Evolutionary conservation across 2,113 vertebrate genomes (phyloP), one percentile per base, ranked within the genome.

Genomic region (Odontophorus gujanensis): DNA sequence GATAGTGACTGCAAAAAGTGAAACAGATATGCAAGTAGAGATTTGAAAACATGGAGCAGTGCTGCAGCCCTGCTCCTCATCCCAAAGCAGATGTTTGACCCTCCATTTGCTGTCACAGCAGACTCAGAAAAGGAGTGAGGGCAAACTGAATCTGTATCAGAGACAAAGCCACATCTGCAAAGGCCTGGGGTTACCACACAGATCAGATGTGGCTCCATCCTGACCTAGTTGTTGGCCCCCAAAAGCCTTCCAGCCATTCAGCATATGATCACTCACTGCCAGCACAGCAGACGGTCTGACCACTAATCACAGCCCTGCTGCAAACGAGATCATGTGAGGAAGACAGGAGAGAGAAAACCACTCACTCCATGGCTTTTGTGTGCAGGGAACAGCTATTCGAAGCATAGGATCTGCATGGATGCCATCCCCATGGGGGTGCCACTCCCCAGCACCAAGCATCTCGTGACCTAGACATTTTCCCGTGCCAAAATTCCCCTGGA

Each of bases 181-280:
- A 69, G 73, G 80, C 90, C 36, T 0, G 0, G 81, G 50, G 76
- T 47, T 58, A 68, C 83, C 90, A 68, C 94, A 73, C 43, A 20
- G 50, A 92, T 84, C 80, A 89, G 74, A 88, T 90, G 93, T 93
- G 90, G 90, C 77, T 94, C 83, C 67, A 69, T 4, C 22, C 0
- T 82, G 80, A 72, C 85, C 73, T 57, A 63, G 72, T 13, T 38
- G 85, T 66, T 62, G 80, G 58, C 13, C 89, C 53, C 83, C 85
- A 91, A 71, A 48, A 92, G 42, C 77, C 84, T 91, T 40, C 24
- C 65, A 93, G 92, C 38, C 66, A 28, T 40, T 6, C 45, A 77
- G 85, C 72, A 53, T 14, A 36, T 38, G 59, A 71, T 2, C 28
- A 38, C 13, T 38, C 42, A 4, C 61, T 81, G 88, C 77, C 93